These are phyloP conservation scores for Chaenocephalus aceratus DNA, from an alignment of 2,113 vertebrate species.

Conservation along the genomic window DNA sequence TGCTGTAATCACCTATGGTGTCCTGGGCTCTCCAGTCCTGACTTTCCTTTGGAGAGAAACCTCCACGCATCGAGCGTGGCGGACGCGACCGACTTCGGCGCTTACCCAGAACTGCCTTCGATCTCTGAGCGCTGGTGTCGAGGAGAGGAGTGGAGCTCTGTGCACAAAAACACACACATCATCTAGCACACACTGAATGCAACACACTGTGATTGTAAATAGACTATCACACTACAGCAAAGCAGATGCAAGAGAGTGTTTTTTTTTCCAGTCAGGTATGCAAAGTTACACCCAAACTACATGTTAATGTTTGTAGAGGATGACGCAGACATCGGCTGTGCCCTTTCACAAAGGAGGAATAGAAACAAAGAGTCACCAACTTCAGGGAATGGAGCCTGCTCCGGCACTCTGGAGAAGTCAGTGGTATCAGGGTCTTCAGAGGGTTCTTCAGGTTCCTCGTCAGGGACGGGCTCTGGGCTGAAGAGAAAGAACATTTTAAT, in stretches of 20 bases:
- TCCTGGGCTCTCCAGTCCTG: conserved; percentile 86
- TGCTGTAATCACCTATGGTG: conserved; percentile 84
- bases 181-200: neutral
- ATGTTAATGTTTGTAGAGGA: neutral
- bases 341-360: neutral
- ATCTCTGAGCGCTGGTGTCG: conserved; percentile 87
- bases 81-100: conserved; percentile 79
- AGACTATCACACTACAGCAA: neutral
- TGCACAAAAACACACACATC: conserved; percentile 21
- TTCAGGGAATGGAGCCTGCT: conserved; percentile 65
- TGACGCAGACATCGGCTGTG: neutral
- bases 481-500: conserved; percentile 8
- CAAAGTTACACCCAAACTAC: neutral
- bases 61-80: conserved; percentile 74
- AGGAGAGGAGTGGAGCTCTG: conserved; percentile 86
- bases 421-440: conserved; percentile 21
- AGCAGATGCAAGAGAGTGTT: neutral
- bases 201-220: neutral
- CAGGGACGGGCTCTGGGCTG: conserved; percentile 38
- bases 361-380: conserved; percentile 40
- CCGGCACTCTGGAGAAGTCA: conserved; percentile 25
- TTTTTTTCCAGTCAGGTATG: neutral
- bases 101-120: conserved; percentile 87
- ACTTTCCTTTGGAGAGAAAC: conserved; percentile 15
- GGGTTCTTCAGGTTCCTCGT: conserved; percentile 36